Evolutionary conservation across 2,113 vertebrate genomes (phyloP).

Genomic region (Mastomys natalensis): DNA sequence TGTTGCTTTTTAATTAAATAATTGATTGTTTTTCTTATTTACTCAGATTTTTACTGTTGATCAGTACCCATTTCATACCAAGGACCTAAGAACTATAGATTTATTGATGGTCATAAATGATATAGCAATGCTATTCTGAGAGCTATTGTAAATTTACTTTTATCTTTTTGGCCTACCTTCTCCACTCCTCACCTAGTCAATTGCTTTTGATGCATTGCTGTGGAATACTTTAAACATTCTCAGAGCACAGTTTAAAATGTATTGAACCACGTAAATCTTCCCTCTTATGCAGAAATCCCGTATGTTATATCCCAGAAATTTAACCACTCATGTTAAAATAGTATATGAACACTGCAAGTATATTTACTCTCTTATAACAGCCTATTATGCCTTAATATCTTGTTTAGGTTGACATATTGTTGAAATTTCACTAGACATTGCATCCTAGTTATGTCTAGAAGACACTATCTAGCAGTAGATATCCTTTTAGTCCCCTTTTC

Average conservation of each 20-base stretch:
- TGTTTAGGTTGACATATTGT: not conserved
- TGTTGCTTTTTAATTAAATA: not conserved
- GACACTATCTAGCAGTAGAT: not conserved
- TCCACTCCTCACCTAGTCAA: not conserved
- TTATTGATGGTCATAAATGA: not conserved
- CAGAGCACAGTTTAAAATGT: conserved; percentile 18
- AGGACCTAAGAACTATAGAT: not conserved
- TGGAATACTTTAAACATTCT: conserved; percentile 27
- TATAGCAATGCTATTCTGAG: not conserved
- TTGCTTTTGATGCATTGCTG: not conserved
- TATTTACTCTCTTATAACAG: not conserved
- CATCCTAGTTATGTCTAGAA: not conserved
- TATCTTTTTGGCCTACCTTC: conserved; percentile 3
- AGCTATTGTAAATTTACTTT: conserved; percentile 25
- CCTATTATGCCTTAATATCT: not conserved
- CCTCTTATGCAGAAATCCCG: not conserved
- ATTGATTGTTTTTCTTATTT: not conserved
- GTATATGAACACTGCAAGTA: not conserved
- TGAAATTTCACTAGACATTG: not conserved
- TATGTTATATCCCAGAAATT: not conserved
- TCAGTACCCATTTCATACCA: not conserved
- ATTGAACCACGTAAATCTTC: conserved; percentile 6
- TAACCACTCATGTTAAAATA: not conserved
- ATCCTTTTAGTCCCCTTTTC: not conserved
- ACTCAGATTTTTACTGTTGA: not conserved